Base-by-base conservation (phyloP, 2,888 invertebrate genomes). In the Hylaea fasciaria region DNA sequence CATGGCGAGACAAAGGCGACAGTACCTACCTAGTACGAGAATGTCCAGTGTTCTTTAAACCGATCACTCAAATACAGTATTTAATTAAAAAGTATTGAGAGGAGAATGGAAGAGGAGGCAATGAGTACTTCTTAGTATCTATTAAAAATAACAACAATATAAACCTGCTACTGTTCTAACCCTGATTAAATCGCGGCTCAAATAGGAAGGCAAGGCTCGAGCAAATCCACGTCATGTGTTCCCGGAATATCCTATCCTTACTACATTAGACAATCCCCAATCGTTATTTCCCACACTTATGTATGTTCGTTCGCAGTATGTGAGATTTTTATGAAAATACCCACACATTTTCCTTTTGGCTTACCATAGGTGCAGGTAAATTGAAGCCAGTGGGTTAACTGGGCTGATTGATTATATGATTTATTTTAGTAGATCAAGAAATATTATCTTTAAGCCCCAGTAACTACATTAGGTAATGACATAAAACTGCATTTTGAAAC, bases 301-400 rank as follows among this genome's bases (percentile, higher is more conserved):
- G 32, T 32, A 32, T 10, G 32, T 32, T 32, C 32, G 32, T 32
- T 32, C 37, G 40, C 41, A 41, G 11, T 37, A 40, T 44, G 49
- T 45, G 51, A 48, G 62, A 62, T 62, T 68, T 61, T 57, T 64
- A 64, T 57, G 62, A 68, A 68, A 66, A 66, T 68, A 60, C 57
- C 22, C 58, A 46, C 47, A 53, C 61, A 55, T 68, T 66, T 68
- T 64, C 61, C 40, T 37, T 58, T 51, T 60, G 57, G 58, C 62
- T 64, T 59, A 61, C 65, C 59, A 66, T 57, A 35, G 16, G 11
- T 13, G 22, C 17, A 55, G 60, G 32, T 9, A n/a, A 49, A n/a
- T 14, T 7, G 2, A 39, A 29, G n/a, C 2, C 45, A 49, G 59
- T 45, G 45, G 37, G n/a, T 13, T n/a, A 51, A 0, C 44, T 57